phyloP scores from a whole-genome alignment of 2,797 vertebrate genomes.

The Dallia pectoralis region DNA sequence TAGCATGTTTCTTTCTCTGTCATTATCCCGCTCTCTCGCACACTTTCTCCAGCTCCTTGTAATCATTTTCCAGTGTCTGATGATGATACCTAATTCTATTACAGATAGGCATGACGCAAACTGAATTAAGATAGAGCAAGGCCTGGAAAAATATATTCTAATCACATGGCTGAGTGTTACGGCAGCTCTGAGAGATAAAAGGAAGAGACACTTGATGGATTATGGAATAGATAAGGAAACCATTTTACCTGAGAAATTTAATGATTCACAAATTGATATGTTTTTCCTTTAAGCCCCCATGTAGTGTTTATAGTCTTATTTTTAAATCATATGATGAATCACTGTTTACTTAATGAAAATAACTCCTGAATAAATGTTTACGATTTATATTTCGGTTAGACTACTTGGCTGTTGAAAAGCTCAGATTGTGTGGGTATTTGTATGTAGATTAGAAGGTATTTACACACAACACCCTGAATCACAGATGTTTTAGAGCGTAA shows the following conservation, averaged over 20 bases:
- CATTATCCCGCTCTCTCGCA: constrained; percentile 22
- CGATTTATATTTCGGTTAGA: too few species aligned
- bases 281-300: constrained; percentile 22
- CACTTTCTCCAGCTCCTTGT: constrained; percentile 39
- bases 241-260: constrained; percentile 20
- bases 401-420: too few species aligned
- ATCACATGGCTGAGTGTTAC: constrained; percentile 37
- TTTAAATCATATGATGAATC: too few species aligned
- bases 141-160: constrained; percentile 46
- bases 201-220: constrained; percentile 41
- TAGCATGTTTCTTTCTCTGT: constrained; percentile 58
- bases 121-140: constrained; percentile 56
- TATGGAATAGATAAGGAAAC: constrained; percentile 48
- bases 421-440: too few species aligned
- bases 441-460: too few species aligned
- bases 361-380: too few species aligned
- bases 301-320: too few species aligned
- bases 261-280: constrained; percentile 29
- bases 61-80: constrained; percentile 50
- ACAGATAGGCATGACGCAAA: constrained; percentile 52
- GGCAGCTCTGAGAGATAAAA: constrained; percentile 29
- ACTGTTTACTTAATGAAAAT: too few species aligned
- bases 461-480: too few species aligned
- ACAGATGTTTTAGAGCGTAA: too few species aligned
- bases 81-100: constrained; percentile 48